phyloP scores from a whole-genome alignment of 2,888 invertebrate genomes.

The Dorcus parallelipipedus region DNA sequence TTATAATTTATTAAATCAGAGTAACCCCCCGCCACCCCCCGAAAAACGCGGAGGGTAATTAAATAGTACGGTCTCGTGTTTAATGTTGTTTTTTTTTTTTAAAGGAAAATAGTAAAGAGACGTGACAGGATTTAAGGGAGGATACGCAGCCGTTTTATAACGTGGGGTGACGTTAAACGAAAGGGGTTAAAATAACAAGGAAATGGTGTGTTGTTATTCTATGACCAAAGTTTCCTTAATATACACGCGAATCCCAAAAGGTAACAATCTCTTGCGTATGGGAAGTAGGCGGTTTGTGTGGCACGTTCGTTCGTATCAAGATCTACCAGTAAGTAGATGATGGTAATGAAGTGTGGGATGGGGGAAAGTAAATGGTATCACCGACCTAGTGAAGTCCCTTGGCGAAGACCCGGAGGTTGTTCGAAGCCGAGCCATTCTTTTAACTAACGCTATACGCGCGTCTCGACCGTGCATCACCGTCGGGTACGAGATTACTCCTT shows the following conservation, averaged over 20 bases:
- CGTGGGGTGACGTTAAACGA: too few relatives aligned
- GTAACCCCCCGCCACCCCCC: too few relatives aligned
- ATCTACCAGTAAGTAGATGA: slow-evolving; percentile 6
- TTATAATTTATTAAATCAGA: too few relatives aligned
- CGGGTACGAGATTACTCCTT: background rate
- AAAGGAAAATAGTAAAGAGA: too few relatives aligned
- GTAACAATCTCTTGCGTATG: background rate
- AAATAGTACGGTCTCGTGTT: too few relatives aligned
- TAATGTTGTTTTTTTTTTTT: too few relatives aligned
- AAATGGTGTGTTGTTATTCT: too few relatives aligned
- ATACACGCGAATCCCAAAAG: slow-evolving; percentile 1
- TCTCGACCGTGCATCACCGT: slow-evolving; percentile 6
- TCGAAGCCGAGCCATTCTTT: slow-evolving; percentile 19
- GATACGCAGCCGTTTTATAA: too few relatives aligned
- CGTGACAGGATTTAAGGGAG: too few relatives aligned
- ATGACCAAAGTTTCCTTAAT: background rate
- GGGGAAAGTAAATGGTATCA: slow-evolving; percentile 17
- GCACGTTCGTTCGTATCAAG: too few relatives aligned
- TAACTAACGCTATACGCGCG: slow-evolving; percentile 9
- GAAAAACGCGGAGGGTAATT: too few relatives aligned
- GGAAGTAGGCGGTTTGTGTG: background rate
- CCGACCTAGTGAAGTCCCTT: slow-evolving; percentile 18
- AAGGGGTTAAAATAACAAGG: too few relatives aligned
- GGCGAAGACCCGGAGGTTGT: slow-evolving; percentile 17
- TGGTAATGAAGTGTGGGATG: slow-evolving; percentile 22